Percentiles rank a stretch among this genome's conserved stretches.
phyloP scores from a whole-genome alignment of 2,113 vertebrate species.

The Boulengeromyrus knoepffleri region DNA sequence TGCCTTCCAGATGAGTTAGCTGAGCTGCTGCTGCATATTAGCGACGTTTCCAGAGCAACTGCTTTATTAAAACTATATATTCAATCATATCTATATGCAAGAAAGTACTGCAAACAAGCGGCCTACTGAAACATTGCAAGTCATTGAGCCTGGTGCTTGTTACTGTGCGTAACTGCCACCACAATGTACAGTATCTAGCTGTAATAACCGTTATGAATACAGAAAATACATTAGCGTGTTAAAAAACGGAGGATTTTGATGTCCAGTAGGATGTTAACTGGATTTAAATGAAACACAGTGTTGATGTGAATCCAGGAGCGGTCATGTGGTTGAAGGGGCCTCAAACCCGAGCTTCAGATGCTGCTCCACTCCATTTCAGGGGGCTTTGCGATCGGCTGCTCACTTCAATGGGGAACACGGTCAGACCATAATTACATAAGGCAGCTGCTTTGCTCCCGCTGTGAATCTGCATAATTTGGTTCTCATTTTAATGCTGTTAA shows the following conservation, averaged over 20 bases:
- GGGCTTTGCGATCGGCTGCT: neutral
- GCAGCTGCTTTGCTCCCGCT: neutral
- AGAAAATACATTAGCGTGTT: neutral
- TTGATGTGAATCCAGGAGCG: neutral
- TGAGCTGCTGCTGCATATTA: constrained; percentile 30
- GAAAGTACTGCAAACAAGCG: neutral
- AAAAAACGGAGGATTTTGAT: neutral
- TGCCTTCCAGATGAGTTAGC: constrained; percentile 36
- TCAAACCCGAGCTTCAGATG: neutral
- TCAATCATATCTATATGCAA: neutral
- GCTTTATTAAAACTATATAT: neutral
- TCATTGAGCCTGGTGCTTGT: neutral
- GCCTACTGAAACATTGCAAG: neutral
- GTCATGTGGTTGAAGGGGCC: neutral
- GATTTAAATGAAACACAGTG: neutral
- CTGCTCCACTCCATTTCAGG: neutral
- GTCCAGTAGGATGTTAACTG: neutral
- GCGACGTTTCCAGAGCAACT: constrained; percentile 1
- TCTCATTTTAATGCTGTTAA: constrained; percentile 5
- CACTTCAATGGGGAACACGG: neutral
- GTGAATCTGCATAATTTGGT: neutral
- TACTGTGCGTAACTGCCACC: neutral
- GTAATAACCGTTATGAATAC: neutral
- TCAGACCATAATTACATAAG: neutral
- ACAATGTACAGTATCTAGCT: neutral